Conservation (phyloP, 2,113 vertebrate genomes). For the Motacilla tschutschensis region DNA sequence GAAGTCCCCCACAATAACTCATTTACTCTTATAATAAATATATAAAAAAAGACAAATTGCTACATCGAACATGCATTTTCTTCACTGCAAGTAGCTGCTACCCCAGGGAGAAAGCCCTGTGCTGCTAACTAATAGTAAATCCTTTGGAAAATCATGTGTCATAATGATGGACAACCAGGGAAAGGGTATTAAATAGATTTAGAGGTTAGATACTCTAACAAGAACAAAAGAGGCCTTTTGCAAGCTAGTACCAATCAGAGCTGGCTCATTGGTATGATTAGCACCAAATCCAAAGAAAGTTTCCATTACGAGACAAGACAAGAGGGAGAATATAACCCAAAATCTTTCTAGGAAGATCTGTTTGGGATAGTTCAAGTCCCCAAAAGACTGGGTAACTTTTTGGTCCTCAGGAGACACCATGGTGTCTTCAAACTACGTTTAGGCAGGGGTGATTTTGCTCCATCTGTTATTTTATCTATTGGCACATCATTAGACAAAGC, state of each 20-base stretch:
- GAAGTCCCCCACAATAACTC: slow-evolving; percentile 83
- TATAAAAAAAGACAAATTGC: slow-evolving; percentile 90
- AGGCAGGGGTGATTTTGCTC: not conserved
- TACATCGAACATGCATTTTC: slow-evolving; percentile 84
- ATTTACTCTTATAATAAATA: slow-evolving; percentile 87
- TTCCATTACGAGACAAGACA: slow-evolving; percentile 36
- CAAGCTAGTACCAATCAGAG: slow-evolving; percentile 68
- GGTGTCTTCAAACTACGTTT: not conserved
- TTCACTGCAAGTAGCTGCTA: slow-evolving; percentile 79
- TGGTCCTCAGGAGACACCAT: not conserved
- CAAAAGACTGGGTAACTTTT: not conserved
- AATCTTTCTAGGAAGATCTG: not conserved
- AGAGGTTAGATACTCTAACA: slow-evolving; percentile 80
- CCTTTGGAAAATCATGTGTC: slow-evolving; percentile 86
- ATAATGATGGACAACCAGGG: slow-evolving; percentile 84
- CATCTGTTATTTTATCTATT: not conserved
- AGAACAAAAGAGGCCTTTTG: slow-evolving; percentile 81
- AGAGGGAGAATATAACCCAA: slow-evolving; percentile 29
- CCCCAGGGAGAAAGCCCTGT: slow-evolving; percentile 79
- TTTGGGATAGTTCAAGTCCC: not conserved
- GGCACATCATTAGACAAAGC: not conserved
- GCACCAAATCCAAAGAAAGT: slow-evolving; percentile 56
- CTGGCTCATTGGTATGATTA: slow-evolving; percentile 60
- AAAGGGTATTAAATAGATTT: slow-evolving; percentile 85
- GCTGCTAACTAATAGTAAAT: slow-evolving; percentile 83